Conservation (phyloP, 2,888 invertebrate species). For the Eilema depressum region DNA sequence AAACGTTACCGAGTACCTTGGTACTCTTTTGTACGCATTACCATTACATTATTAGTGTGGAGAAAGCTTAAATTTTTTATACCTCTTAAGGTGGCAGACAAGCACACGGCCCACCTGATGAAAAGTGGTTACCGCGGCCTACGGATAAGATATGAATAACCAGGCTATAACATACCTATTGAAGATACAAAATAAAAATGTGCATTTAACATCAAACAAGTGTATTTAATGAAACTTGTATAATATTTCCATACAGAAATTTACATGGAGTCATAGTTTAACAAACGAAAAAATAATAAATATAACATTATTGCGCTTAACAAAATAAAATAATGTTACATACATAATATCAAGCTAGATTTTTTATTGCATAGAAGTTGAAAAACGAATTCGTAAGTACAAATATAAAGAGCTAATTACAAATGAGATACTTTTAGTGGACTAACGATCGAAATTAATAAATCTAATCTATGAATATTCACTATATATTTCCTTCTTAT, state of each 20-base stretch:
- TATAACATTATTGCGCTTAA: constrained; percentile 46
- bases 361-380: constrained; percentile 6
- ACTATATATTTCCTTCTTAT: background rate
- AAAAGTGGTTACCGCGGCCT: no score
- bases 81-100: no score
- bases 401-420: background rate
- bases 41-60: no score
- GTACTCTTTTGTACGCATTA: no score
- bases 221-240: constrained; percentile 52
- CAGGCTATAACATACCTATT: no score
- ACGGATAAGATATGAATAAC: no score
- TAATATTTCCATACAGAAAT: constrained; percentile 37
- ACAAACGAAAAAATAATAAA: constrained; percentile 26
- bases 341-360: constrained; percentile 11
- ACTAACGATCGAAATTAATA: background rate
- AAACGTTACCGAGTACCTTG: no score
- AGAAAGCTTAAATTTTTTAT: no score
- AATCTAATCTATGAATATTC: background rate
- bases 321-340: constrained; percentile 14
- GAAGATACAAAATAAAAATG: constrained; percentile 20
- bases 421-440: background rate
- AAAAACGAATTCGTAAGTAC: constrained; percentile 11
- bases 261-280: constrained; percentile 45
- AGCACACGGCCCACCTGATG: no score
- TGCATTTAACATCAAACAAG: constrained; percentile 53